Base-by-base conservation (phyloP, 2,797 vertebrate genomes). In the Luscinia luscinia region DNA sequence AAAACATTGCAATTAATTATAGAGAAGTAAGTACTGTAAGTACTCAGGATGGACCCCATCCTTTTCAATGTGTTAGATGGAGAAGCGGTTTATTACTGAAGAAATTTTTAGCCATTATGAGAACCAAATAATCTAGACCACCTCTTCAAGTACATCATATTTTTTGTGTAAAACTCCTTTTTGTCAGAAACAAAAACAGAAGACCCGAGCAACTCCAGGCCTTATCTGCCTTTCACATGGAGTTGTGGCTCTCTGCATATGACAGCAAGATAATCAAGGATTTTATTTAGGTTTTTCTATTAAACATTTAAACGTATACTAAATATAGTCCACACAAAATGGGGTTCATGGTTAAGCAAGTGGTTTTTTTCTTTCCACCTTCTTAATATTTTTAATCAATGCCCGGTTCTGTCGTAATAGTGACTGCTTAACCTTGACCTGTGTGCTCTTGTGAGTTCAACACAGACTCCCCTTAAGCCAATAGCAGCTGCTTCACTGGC, bases 321-420 rank as follows among this genome's bases (percentile, higher is more conserved):
- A 28, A 51, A 51, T 27, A 52, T 21, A 0, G 12, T 34, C 21
- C 27, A 30, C 4, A 32, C n/a, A 64, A 90, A 87, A 75, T 28
- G 5, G 16, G 7, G 5, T 24, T 68, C 17, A 17, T 28, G 34
- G 40, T 83, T 43, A 78, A 70, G 6, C 12, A 83, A 51, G 17
- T 8, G 9, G 3, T 0, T 62, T 55, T 76, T 70, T 79, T 26
- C 34, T 87, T 87, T 84, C 27, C 9, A 67, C 12, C 2, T 5
- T 45, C 45, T 83, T 51, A 82, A 61, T 72, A 74, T 38, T 80
- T 93, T 90, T 74, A 59, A 63, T 74, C 57, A 52, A n/a, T 27
- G 8, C 7, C 13, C 0, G 0, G 11, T 40, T 66, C 51, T 85
- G 22, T 27, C 3, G 0, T 51, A 62, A 55, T 2, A 2, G 40